Evolutionary conservation across 2,888 invertebrate species (phyloP).

Genomic region (Microctonus hyperodae): DNA sequence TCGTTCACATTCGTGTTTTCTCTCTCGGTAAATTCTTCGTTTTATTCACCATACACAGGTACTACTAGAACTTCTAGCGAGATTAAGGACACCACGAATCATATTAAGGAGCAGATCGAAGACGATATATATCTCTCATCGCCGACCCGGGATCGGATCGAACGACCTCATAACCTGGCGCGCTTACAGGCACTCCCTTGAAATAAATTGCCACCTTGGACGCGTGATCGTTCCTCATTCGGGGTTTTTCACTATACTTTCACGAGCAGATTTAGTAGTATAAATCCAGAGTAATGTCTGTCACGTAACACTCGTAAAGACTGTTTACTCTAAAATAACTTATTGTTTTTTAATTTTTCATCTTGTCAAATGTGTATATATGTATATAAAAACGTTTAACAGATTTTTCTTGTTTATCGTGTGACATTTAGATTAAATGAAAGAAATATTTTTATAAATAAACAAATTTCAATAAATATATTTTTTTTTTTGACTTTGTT

Average conservation of each 20-base stretch:
- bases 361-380: conserved; percentile 3
- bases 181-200: conserved; percentile 17
- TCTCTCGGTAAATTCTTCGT: conserved; percentile 11
- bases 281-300: conserved; percentile 7
- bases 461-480: no score
- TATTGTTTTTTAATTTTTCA: neutral
- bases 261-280: conserved; percentile 23
- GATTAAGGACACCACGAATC: conserved; percentile 55
- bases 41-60: neutral
- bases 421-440: no score
- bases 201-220: conserved; percentile 33
- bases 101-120: conserved; percentile 52
- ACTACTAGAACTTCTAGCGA: conserved; percentile 31
- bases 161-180: conserved; percentile 32
- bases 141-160: conserved; percentile 29
- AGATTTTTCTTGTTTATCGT: no score
- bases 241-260: neutral
- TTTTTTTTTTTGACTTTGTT: no score
- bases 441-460: no score
- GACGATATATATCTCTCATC: conserved; percentile 31
- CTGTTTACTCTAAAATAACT: conserved; percentile 2
- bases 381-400: no score
- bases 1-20: neutral
- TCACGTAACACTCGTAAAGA: conserved; percentile 9
- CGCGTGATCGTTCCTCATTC: conserved; percentile 5